Evolutionary conservation across 2,797 vertebrate genomes (phyloP), one percentile per base, ranked within the genome.

Genomic region (Pangasius krempfi): DNA sequence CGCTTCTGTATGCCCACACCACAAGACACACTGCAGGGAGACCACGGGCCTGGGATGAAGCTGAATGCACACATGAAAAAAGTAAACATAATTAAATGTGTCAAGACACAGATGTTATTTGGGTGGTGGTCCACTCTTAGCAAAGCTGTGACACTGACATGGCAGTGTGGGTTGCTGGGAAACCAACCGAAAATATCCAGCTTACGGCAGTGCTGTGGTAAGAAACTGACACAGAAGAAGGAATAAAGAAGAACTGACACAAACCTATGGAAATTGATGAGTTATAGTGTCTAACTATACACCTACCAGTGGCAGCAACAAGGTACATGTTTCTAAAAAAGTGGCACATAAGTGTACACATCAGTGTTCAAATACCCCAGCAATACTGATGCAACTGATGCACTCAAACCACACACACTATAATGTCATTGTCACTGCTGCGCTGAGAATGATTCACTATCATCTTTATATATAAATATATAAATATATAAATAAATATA

Each of bases 1-100:
- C 98, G 96, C 7, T 94, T 95, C 93, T 98, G 97, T 5, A 93
- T 0, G 3, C 98, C 98, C 0, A 40, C 94, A 16, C 97, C 97
- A 72, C 98, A 99, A 0, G 97, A 96, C 90, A 93, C 81, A 85
- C 97, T 99, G 95, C 98, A 99, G 0, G 96, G 92, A 0, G 97
- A 97, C 98, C 98, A 99, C 18, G 96, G 95, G n/a, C 97, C 97
- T 0, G 97, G 96, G 33, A 98, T 93, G 27, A 98, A 98, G 93
- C 98, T 99, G 93, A 3, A 89, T 86, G 86, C 78, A 33, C 80
- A 92, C 20, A 88, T 3, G 22, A 66, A 30, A n/a, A 84, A 25
- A 16, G 25, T 27, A n/a, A 44, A 0, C 12, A 44, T 3, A 37
- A 82, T 27, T 82, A 16, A 60, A 27, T 7, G 58, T 2, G 62